Evolutionary conservation across 2,113 vertebrate species (phyloP), one percentile per base, ranked within the genome.

Genomic region (Pungitius pungitius): DNA sequence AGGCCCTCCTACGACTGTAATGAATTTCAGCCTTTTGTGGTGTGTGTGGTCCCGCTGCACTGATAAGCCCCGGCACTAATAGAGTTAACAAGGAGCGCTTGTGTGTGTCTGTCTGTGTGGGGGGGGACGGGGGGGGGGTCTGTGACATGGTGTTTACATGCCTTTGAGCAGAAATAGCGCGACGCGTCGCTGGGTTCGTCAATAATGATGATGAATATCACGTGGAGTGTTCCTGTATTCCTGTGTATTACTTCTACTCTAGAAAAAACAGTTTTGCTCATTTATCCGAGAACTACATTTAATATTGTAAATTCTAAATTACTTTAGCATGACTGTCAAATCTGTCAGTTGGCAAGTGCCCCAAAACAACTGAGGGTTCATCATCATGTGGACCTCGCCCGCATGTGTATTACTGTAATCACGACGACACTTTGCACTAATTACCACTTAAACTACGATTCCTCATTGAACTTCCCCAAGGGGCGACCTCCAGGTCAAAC

Each of bases 21-120:
- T 86, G 81, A 73, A 82, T 87, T 88, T 88, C 81, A 83, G 65
- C 42, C 84, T 57, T 86, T 84, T 82, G 85, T 83, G 78, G 66
- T 78, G 83, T 86, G 86, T 87, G 88, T 86, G 81, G 82, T 85
- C 84, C 66, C 45, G 6, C 72, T 43, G 57, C 86, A 73, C 80
- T 22, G 82, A 84, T 87, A 83, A 86, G 75, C 77, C 49, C 33
- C 69, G 60, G 64, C 77, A 77, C 55, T 83, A 81, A 88, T 81
- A 68, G 73, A 65, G 58, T 85, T 80, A 74, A 73, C 71, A 69
- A 67, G 72, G 37, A 74, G 51, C 35, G 20, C 11, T 69, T 12
- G 60, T 49, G 45, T 56, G 68, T 40, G 62, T 49, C 69, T 47
- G 68, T 42, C 69, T 58, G 59, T 26, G 54, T 30, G 55, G 5